Base-by-base conservation (phyloP, 2,113 vertebrate genomes). In the Jaculus jaculus region DNA sequence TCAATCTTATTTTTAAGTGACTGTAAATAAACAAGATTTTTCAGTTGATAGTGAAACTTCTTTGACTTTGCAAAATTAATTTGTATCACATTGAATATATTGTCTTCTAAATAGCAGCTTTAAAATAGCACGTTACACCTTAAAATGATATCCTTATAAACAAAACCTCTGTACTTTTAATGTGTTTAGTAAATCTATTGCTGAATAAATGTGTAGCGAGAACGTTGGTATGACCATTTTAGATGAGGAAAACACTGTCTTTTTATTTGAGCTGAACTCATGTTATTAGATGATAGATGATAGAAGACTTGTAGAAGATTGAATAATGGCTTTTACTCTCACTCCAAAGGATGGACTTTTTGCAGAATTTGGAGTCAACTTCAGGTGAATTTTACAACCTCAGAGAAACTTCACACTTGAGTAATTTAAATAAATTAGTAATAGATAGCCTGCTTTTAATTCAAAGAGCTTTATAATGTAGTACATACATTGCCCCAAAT, bases 51-150 rank as follows among this genome's bases (percentile, higher is more conserved):
- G 6, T 58, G 20, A 91, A n/a, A 26, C 8, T n/a, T 94, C 54
- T 86, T n/a, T 82, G 65, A 94, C 39, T 96, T 92, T 47, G 3
- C 83, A 71, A 91, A 93, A 63, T 89, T 92, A 87, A 87, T 93
- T 82, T 82, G 28, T 68, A 37, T 26, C 60, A 69, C 61, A 63
- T 23, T 91, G 73, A 91, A 94, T 94, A 88, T 73, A 84, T 69
- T 89, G 92, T 80, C 68, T 87, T 92, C 58, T 87, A 84, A 85
- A 92, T 66, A 95, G 21, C n/a, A 91, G 58, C 15, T 91, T 92
- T 96, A 63, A 91, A 84, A 83, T 30, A 93, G 9, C 47, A 34
- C 77, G 87, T 83, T 75, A 79, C 78, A 79, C 80, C 92, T 79
- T 74, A 79, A 93, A 94, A 93, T 69, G 18, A 51, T 82, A 88